Evolutionary conservation across 2,113 vertebrate genomes (phyloP).

Genomic region (Tetraodon nigroviridis): DNA sequence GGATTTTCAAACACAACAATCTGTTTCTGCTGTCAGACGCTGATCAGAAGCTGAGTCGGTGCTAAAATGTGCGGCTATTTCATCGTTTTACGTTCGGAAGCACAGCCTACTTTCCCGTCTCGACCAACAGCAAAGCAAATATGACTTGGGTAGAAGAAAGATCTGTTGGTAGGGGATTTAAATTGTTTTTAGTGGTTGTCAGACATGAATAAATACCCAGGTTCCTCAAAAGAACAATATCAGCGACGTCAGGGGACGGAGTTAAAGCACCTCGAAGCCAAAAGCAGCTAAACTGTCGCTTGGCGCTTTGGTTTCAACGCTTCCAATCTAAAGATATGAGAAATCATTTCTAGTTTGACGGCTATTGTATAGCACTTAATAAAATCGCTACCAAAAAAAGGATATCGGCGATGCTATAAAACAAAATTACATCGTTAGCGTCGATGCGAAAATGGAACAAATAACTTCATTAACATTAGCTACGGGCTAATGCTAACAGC

Average conservation of each 20-base stretch:
- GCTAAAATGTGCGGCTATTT: neutral
- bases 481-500: slow-evolving; percentile 25
- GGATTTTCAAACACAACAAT: too few species aligned
- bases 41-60: neutral
- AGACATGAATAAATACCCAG: neutral
- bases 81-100: neutral
- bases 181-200: neutral
- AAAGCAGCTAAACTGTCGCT: neutral
- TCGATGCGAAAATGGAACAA: slow-evolving; percentile 35
- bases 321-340: fast-evolving
- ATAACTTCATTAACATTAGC: slow-evolving; percentile 51
- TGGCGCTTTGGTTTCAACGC: neutral
- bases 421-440: slow-evolving; percentile 15
- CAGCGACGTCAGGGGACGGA: slow-evolving; percentile 13
- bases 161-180: too few species aligned
- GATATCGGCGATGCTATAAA: neutral
- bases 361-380: fast-evolving
- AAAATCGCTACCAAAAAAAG: neutral
- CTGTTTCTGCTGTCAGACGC: neutral
- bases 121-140: too few species aligned
- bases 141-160: too few species aligned
- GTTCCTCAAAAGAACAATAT: slow-evolving; percentile 4
- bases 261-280: slow-evolving; percentile 27
- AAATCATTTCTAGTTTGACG: fast-evolving
- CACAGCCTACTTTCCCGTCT: neutral